Conservation (phyloP, 92 coral and sea anemone genomes). For the Bergia puertoricense region DNA sequence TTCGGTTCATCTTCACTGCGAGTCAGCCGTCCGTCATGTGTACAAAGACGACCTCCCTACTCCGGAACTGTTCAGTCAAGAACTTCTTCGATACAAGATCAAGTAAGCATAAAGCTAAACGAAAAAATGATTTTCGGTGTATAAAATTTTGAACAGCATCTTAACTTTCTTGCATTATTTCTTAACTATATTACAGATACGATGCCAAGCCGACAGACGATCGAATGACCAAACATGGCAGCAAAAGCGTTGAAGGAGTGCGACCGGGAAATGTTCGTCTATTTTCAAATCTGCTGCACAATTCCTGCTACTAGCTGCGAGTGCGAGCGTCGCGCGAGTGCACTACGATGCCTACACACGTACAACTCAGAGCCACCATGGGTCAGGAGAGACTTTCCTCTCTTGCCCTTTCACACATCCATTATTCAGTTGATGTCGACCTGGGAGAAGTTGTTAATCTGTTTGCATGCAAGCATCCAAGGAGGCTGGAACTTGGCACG, state of each 20-base stretch:
- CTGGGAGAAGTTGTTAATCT: background rate
- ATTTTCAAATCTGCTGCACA: constrained; percentile 37
- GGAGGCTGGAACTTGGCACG: background rate
- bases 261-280: constrained; percentile 25
- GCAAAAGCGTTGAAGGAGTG: constrained; percentile 52
- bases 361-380: constrained; percentile 38
- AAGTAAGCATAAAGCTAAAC: background rate
- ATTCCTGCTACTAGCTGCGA: constrained; percentile 37
- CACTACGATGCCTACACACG: constrained; percentile 40
- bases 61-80: constrained; percentile 32
- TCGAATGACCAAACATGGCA: constrained; percentile 36
- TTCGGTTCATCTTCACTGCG: no score
- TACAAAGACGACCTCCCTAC: constrained; percentile 45
- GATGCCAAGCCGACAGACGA: constrained; percentile 25
- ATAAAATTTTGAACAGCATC: background rate
- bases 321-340: constrained; percentile 30
- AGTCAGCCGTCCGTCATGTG: no score
- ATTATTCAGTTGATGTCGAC: background rate
- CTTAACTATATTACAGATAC: constrained; percentile 9
- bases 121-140: background rate
- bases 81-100: constrained; percentile 15
- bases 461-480: background rate
- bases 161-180: background rate
- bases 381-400: constrained; percentile 25
- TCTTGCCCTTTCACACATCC: constrained; percentile 31